These are phyloP conservation scores for Mormyrus proboscirostris DNA, from an alignment of 2,797 vertebrate genomes.

Conservation along the genomic window DNA sequence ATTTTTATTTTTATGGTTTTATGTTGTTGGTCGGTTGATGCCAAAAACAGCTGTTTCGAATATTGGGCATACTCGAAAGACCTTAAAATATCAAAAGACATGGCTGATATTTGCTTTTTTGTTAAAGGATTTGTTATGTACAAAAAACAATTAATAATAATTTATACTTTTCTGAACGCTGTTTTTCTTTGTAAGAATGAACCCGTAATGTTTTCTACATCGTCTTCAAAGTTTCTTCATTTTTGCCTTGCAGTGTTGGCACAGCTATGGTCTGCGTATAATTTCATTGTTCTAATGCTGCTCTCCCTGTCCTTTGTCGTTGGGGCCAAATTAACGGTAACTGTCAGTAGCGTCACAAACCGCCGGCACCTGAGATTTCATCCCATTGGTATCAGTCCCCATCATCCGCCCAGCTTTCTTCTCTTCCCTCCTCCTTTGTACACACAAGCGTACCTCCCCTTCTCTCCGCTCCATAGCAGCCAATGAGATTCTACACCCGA, in stretches of 20 bases:
- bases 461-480: constrained; percentile 50
- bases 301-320: constrained; percentile 42
- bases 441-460: constrained; percentile 44
- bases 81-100: not conserved
- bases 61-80: not conserved
- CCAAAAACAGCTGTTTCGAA: not conserved
- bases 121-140: not conserved
- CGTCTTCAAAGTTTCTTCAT: not conserved
- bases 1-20: not conserved
- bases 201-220: not conserved
- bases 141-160: not conserved
- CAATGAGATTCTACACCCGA: constrained; percentile 74
- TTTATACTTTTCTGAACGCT: not conserved
- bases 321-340: constrained; percentile 70
- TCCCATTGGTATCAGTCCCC: constrained; percentile 51
- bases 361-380: constrained; percentile 69
- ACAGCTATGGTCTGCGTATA: not conserved
- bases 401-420: constrained; percentile 2
- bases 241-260: not conserved
- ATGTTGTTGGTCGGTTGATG: not conserved
- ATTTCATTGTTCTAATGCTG: constrained; percentile 39
- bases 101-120: not conserved
- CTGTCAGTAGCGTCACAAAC: constrained; percentile 73
- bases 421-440: constrained; percentile 26
- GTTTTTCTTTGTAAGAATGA: not conserved